phyloP scores from a whole-genome alignment of 2,888 invertebrate genomes.

The Clitarchus hookeri region DNA sequence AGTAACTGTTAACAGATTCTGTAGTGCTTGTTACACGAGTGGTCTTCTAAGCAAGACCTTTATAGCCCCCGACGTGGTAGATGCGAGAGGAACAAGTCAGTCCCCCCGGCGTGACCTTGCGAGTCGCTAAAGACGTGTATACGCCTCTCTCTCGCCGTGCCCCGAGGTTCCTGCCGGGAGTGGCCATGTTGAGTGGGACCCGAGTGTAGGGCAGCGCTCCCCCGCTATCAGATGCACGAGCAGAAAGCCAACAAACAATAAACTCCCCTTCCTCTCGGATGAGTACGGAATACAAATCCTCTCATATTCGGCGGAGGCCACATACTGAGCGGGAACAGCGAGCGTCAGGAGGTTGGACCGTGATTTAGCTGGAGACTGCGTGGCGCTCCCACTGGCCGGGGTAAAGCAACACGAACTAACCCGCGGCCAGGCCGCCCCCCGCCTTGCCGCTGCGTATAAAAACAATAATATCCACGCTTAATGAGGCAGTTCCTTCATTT shows the following conservation, averaged over 20 bases:
- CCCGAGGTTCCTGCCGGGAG: background rate
- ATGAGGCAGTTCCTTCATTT: constrained; percentile 26
- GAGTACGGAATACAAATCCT: constrained; percentile 19
- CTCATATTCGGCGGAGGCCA: constrained; percentile 20
- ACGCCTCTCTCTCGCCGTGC: no score
- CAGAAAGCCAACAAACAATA: constrained; percentile 18
- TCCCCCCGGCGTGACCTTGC: background rate
- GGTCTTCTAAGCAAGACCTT: no score
- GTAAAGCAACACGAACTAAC: constrained; percentile 12
- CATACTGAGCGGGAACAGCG: constrained; percentile 15
- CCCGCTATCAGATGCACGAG: constrained; percentile 26
- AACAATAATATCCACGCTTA: constrained; percentile 25
- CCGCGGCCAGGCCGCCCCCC: background rate
- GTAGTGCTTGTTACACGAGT: no score
- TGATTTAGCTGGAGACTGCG: background rate
- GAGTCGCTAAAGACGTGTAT: no score
- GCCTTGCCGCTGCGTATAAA: background rate
- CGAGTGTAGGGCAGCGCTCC: background rate
- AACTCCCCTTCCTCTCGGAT: background rate
- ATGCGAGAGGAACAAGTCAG: no score
- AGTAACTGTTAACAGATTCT: no score
- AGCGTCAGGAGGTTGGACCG: background rate
- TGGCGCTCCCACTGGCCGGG: background rate
- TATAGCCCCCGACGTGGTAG: no score
- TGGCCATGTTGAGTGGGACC: constrained; percentile 1